phyloP scores from a whole-genome alignment of 1,140 invertebrate genomes.

The Bombus picipes region DNA sequence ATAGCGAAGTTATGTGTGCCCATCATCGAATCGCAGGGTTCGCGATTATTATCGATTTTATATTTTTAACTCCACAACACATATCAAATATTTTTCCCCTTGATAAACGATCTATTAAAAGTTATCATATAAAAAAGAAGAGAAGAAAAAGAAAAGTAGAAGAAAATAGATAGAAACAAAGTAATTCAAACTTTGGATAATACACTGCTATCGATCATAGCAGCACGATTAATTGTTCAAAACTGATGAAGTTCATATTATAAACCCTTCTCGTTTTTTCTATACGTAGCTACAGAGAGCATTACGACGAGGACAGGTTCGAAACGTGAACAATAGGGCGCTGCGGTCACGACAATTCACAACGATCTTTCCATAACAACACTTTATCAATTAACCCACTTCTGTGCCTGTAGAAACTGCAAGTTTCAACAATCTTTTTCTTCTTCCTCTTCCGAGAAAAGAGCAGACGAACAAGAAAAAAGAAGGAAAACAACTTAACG shows the following conservation, averaged over 20 bases:
- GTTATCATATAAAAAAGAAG: conserved; percentile 29
- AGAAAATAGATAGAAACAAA: conserved; percentile 49
- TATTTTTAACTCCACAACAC: conserved; percentile 11
- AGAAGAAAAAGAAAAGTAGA: background rate
- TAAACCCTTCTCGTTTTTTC: conserved; percentile 1
- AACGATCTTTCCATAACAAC: conserved; percentile 12
- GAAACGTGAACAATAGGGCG: conserved; percentile 25
- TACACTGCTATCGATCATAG: conserved; percentile 29
- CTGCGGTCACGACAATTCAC: conserved; percentile 20
- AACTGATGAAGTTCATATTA: conserved; percentile 10
- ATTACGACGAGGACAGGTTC: conserved; percentile 27
- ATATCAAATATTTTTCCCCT: conserved; percentile 3
- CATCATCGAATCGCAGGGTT: conserved; percentile 34
- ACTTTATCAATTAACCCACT: conserved; percentile 19
- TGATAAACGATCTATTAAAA: conserved; percentile 42
- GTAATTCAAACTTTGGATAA: conserved; percentile 68
- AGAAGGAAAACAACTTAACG: background rate
- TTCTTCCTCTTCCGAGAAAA: background rate
- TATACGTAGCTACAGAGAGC: background rate
- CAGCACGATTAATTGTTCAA: conserved; percentile 34
- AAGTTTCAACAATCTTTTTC: background rate
- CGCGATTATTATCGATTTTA: conserved; percentile 6
- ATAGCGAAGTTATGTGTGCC: conserved; percentile 26
- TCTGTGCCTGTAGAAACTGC: background rate
- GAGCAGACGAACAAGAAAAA: conserved; percentile 3